Conservation (phyloP, 64 coral and sea anemone genomes). For the Montipora foliosa region DNA sequence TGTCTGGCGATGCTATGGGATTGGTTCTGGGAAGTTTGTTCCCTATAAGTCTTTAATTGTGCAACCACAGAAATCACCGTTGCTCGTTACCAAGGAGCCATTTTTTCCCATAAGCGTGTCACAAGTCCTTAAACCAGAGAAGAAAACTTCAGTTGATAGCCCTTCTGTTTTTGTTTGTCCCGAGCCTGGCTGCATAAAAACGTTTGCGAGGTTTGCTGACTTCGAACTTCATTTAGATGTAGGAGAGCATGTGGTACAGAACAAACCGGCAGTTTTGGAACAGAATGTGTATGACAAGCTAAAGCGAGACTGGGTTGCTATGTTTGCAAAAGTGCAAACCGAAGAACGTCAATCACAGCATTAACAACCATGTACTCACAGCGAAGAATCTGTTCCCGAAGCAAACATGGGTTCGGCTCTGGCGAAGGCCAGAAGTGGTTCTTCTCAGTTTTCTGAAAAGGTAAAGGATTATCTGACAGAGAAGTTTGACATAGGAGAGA, state of each 20-base stretch:
- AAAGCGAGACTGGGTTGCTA: conserved; percentile 51
- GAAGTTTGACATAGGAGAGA: conserved; percentile 68
- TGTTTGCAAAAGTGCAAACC: conserved; percentile 59
- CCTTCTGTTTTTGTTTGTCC: conserved; percentile 71
- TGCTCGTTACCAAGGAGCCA: conserved; percentile 55
- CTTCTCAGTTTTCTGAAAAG: conserved; percentile 59
- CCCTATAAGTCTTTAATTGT: conserved; percentile 34
- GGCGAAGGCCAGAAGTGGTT: conserved; percentile 50
- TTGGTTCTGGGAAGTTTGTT: conserved; percentile 70
- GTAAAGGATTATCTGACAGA: conserved; percentile 62
- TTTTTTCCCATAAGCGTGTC: conserved; percentile 33
- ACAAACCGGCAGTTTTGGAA: neutral
- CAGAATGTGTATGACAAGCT: conserved; percentile 62
- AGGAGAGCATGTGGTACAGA: conserved; percentile 37
- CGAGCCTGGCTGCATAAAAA: conserved; percentile 61
- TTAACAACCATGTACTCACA: conserved; percentile 2
- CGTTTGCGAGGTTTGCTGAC: conserved; percentile 68
- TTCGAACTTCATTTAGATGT: conserved; percentile 82
- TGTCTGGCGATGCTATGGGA: conserved; percentile 68
- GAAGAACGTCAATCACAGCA: neutral
- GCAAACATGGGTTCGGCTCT: conserved; percentile 61
- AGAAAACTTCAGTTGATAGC: neutral
- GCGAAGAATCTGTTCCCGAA: neutral
- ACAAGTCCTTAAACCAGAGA: conserved; percentile 34
- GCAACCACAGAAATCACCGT: conserved; percentile 37